Evolutionary conservation across 2,888 invertebrate genomes (phyloP).

Genomic region (Salticus scenicus): DNA sequence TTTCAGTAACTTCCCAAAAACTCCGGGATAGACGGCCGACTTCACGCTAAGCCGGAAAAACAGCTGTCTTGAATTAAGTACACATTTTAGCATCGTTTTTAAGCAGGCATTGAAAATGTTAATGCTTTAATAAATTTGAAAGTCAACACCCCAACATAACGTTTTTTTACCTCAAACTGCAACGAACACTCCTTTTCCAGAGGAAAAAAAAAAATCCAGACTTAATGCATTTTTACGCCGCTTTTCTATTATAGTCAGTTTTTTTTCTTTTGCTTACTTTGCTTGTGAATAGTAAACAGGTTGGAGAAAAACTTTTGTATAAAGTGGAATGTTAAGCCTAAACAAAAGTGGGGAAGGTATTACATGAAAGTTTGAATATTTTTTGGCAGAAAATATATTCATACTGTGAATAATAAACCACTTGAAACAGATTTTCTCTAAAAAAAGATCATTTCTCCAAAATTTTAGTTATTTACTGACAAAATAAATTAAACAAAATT

Average conservation of each 20-base stretch:
- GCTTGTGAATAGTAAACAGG: conserved; percentile 67
- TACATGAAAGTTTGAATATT: conserved; percentile 41
- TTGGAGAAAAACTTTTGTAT: conserved; percentile 61
- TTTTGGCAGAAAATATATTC: conserved; percentile 58
- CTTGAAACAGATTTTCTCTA: conserved; percentile 47
- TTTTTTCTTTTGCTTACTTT: conserved; percentile 14
- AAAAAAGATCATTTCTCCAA: conserved; percentile 5
- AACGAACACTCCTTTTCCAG: conserved; percentile 13
- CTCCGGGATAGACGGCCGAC: background rate
- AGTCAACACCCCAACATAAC: conserved; percentile 65
- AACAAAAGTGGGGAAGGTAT: conserved; percentile 48
- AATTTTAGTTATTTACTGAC: background rate
- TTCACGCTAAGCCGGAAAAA: conserved; percentile 16
- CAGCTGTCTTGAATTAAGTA: conserved; percentile 66
- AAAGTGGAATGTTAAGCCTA: conserved; percentile 65
- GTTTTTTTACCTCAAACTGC: conserved; percentile 27
- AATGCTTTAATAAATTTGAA: conserved; percentile 70
- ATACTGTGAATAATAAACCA: conserved; percentile 60
- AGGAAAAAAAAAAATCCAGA: conserved; percentile 29
- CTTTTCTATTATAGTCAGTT: conserved; percentile 56
- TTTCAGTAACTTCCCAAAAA: conserved; percentile 34
- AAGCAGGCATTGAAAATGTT: conserved; percentile 68
- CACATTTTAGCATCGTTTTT: conserved; percentile 66
- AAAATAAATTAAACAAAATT: background rate
- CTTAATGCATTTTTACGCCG: conserved; percentile 57